phyloP scores from a whole-genome alignment of 2,888 invertebrate species.

The Cyrtodaria siliqua region DNA sequence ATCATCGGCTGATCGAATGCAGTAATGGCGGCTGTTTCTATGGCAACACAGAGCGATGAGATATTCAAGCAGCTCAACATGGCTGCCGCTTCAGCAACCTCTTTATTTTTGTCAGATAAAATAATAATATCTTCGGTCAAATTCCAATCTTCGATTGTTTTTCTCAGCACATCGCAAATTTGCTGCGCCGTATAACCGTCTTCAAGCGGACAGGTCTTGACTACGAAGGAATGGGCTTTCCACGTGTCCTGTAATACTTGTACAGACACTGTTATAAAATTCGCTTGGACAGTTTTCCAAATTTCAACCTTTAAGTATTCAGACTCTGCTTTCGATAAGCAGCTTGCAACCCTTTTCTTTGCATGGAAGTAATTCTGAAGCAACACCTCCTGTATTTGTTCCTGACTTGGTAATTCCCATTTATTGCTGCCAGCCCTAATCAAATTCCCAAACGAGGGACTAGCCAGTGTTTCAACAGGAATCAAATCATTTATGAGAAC shows the following conservation, averaged over 20 bases:
- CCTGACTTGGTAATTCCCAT: not conserved
- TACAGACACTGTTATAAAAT: constrained; percentile 42
- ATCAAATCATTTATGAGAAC: constrained; percentile 54
- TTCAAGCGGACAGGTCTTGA: constrained; percentile 37
- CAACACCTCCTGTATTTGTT: not conserved
- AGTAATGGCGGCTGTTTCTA: constrained; percentile 33
- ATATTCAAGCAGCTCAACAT: constrained; percentile 19
- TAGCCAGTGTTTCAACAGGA: constrained; percentile 47
- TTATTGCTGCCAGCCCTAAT: constrained; percentile 31
- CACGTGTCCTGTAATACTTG: constrained; percentile 46
- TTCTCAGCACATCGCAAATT: constrained; percentile 1
- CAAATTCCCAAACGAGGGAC: constrained; percentile 54
- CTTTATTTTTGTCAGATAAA: constrained; percentile 17
- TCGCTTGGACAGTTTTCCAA: constrained; percentile 53
- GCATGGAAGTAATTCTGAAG: not conserved
- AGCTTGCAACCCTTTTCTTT: constrained; percentile 25
- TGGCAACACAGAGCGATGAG: constrained; percentile 40
- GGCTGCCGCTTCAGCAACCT: constrained; percentile 17
- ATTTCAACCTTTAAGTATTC: constrained; percentile 54
- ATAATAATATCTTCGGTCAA: constrained; percentile 29
- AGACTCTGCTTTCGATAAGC: constrained; percentile 26
- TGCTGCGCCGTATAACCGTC: constrained; percentile 13
- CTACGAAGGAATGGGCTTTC: constrained; percentile 39
- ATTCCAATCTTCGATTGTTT: constrained; percentile 12
- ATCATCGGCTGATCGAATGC: constrained; percentile 20